Percentiles rank a stretch among this genome's conserved stretches.
These are phyloP conservation scores for Tortricodes alternella DNA, from an alignment of 2,888 invertebrate genomes.

Conservation along the genomic window DNA sequence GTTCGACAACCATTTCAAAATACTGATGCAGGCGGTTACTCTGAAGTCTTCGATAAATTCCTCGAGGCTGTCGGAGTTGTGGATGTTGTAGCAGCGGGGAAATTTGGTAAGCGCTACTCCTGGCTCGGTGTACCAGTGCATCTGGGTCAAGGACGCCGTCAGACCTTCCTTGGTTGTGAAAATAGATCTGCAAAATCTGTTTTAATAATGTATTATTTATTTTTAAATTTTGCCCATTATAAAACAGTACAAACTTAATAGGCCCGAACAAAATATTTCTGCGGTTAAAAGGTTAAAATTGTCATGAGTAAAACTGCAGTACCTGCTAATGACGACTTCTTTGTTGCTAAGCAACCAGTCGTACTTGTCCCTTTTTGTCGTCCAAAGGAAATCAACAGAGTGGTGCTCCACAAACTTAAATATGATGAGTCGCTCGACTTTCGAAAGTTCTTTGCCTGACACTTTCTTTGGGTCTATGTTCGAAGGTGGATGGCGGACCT, in stretches of 20 bases:
- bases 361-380: constrained; percentile 91
- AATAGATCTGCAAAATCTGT: constrained; percentile 92
- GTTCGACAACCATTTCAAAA: constrained; percentile 89
- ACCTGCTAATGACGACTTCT: constrained; percentile 80
- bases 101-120: constrained; percentile 91
- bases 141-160: constrained; percentile 89
- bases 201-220: constrained; percentile 58
- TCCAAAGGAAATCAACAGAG: constrained; percentile 95
- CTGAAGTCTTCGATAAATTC: constrained; percentile 95
- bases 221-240: no score
- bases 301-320: constrained; percentile 28
- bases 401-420: constrained; percentile 90
- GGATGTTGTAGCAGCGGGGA: constrained; percentile 93
- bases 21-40: constrained; percentile 92
- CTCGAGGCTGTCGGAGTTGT: constrained; percentile 90
- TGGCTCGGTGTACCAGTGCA: constrained; percentile 93
- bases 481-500: constrained; percentile 70
- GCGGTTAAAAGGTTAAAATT: background rate
- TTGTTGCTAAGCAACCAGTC: constrained; percentile 85
- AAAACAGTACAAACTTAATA: no score
- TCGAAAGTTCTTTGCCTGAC: constrained; percentile 78
- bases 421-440: constrained; percentile 87
- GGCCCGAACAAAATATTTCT: constrained; percentile 86
- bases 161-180: constrained; percentile 97
- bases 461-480: constrained; percentile 68